Percentiles rank a stretch among this genome's conserved stretches.
phyloP scores from a whole-genome alignment of 2,888 invertebrate genomes.

The Lysandra coridon region DNA sequence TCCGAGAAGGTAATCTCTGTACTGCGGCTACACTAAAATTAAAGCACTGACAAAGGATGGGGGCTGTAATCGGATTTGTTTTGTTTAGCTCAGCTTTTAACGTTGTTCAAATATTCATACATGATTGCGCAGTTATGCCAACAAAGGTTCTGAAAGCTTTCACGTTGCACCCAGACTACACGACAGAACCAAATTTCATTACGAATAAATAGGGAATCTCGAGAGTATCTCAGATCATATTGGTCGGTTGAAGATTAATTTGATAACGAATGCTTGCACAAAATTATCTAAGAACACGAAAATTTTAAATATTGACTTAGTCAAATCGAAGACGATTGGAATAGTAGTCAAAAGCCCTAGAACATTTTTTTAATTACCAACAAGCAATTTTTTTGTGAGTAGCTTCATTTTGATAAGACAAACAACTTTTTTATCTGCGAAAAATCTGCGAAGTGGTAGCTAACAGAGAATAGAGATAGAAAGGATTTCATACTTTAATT shows the following conservation, averaged over 20 bases:
- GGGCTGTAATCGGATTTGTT: slow-evolving; percentile 26
- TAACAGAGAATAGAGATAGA: too few relatives aligned
- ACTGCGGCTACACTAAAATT: slow-evolving; percentile 1
- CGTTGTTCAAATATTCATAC: slow-evolving; percentile 31
- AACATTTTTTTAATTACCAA: too few relatives aligned
- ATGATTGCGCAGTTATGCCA: slow-evolving; percentile 29
- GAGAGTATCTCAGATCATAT: background rate
- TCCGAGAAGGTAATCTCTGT: slow-evolving; percentile 7
- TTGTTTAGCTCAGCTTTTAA: slow-evolving; percentile 30
- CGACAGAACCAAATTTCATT: slow-evolving; percentile 20
- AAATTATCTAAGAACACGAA: background rate
- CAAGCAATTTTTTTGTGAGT: too few relatives aligned
- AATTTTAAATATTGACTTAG: background rate
- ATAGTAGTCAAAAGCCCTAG: background rate
- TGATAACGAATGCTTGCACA: background rate
- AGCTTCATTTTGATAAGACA: too few relatives aligned
- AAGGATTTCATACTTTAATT: too few relatives aligned
- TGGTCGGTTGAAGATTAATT: background rate
- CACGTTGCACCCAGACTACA: slow-evolving; percentile 17
- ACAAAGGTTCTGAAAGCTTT: slow-evolving; percentile 26
- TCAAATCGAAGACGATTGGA: background rate
- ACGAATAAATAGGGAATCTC: slow-evolving; percentile 7
- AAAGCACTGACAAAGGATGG: slow-evolving; percentile 29
- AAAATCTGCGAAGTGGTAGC: too few relatives aligned
- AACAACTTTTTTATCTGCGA: too few relatives aligned